These are phyloP conservation scores for Sesia bembeciformis DNA, from an alignment of 2,888 invertebrate genomes.

Conservation along the genomic window DNA sequence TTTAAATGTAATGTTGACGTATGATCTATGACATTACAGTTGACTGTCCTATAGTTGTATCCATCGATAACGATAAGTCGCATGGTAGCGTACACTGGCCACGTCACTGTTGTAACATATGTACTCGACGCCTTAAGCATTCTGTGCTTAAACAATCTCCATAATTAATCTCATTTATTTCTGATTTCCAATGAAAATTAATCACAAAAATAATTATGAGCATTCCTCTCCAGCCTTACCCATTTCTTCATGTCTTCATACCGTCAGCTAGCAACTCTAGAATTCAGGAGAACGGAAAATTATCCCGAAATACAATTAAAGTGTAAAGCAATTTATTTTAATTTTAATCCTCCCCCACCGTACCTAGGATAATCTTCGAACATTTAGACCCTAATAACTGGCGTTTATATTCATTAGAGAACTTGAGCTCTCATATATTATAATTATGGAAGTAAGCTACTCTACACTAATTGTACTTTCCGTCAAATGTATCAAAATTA, in stretches of 20 bases:
- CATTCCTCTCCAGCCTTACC: constrained; percentile 17
- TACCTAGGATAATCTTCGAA: constrained; percentile 15
- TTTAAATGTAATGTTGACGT: too few relatives aligned
- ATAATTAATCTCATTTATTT: too few relatives aligned
- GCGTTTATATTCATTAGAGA: constrained; percentile 41
- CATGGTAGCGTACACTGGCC: too few relatives aligned
- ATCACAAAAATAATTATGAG: too few relatives aligned
- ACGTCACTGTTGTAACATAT: too few relatives aligned
- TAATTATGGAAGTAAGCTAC: constrained; percentile 30
- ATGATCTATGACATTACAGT: too few relatives aligned
- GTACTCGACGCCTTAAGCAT: too few relatives aligned
- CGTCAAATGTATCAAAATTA: not conserved
- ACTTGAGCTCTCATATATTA: constrained; percentile 38
- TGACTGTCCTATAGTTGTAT: too few relatives aligned
- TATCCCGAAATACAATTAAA: constrained; percentile 72
- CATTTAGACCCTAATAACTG: constrained; percentile 38
- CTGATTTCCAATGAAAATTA: too few relatives aligned
- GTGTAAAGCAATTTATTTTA: constrained; percentile 69
- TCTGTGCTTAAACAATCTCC: too few relatives aligned
- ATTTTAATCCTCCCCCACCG: constrained; percentile 55
- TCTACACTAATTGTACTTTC: constrained; percentile 13
- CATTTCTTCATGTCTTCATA: constrained; percentile 37
- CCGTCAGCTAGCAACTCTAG: constrained; percentile 51
- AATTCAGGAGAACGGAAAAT: constrained; percentile 71
- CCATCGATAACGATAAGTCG: too few relatives aligned